Percentiles rank a stretch among this genome's conserved stretches.
Conservation (phyloP, 2,797 vertebrate genomes). For the Halcyon smyrnensis region DNA sequence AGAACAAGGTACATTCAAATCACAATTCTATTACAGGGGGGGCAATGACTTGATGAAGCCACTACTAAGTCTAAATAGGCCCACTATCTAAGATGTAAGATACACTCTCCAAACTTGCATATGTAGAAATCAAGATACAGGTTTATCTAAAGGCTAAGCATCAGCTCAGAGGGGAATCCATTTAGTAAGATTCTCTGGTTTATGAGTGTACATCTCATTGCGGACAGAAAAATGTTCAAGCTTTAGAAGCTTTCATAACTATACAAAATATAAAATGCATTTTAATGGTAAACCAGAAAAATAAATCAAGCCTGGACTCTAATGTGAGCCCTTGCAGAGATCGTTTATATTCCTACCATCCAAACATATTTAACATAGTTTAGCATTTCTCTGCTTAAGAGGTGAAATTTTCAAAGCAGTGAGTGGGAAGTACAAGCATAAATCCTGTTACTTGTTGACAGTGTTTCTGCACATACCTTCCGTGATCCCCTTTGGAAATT, state of each 20-base stretch:
- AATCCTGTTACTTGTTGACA: constrained; percentile 54
- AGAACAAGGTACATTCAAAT: neutral
- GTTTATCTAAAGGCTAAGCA: neutral
- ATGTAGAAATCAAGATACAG: neutral
- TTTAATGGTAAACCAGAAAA: neutral
- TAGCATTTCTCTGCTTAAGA: constrained; percentile 21
- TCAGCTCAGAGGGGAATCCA: neutral
- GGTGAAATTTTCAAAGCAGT: constrained; percentile 52
- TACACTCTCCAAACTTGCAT: neutral
- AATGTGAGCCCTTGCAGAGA: neutral
- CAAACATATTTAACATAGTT: constrained; percentile 17
- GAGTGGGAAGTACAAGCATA: constrained; percentile 24
- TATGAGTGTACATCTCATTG: neutral
- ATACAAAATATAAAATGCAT: neutral
- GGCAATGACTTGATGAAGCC: neutral
- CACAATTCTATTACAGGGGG: neutral
- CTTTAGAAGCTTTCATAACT: neutral
- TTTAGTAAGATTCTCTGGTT: neutral
- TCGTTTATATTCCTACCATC: constrained; percentile 10
- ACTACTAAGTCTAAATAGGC: neutral
- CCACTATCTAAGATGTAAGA: neutral
- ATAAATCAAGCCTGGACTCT: neutral
- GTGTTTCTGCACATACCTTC: neutral
- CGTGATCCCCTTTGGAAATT: constrained; percentile 5
- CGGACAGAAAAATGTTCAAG: neutral